phyloP scores from a whole-genome alignment of 2,797 vertebrate genomes.

The Sarcophilus harrisii region DNA sequence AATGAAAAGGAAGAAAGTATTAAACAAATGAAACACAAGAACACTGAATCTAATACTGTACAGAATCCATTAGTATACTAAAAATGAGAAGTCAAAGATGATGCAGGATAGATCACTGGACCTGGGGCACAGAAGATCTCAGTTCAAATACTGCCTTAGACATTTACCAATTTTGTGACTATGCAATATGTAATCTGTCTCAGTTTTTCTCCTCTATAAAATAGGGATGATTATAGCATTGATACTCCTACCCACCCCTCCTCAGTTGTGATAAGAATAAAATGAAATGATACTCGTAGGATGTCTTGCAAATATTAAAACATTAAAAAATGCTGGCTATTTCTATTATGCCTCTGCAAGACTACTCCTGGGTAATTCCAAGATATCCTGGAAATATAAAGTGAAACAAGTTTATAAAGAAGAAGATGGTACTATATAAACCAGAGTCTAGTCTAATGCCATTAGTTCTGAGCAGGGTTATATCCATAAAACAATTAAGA shows the following conservation, averaged over 20 bases:
- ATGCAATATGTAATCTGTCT: not conserved
- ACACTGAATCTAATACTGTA: not conserved
- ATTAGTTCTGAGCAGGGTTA: not conserved
- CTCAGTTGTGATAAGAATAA: not conserved
- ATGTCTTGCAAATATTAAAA: not conserved
- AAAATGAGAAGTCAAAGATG: not conserved
- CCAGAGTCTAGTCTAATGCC: not conserved
- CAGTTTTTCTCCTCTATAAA: not conserved
- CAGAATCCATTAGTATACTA: not conserved
- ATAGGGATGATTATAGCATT: not conserved
- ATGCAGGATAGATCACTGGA: not conserved
- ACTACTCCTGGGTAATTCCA: not conserved
- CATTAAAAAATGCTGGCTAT: not conserved
- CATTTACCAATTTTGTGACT: not conserved
- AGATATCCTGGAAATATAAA: not conserved
- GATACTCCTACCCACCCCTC: not conserved
- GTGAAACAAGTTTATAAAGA: not conserved
- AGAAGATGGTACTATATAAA: not conserved
- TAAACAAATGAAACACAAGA: not conserved
- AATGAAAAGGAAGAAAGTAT: not conserved
- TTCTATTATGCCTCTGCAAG: not conserved
- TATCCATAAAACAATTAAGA: slow-evolving; percentile 18
- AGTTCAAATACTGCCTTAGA: not conserved
- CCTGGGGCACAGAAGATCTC: not conserved
- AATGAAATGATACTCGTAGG: not conserved